phyloP scores from a whole-genome alignment of 1,140 invertebrate genomes.

The Kradibia gibbosae region DNA sequence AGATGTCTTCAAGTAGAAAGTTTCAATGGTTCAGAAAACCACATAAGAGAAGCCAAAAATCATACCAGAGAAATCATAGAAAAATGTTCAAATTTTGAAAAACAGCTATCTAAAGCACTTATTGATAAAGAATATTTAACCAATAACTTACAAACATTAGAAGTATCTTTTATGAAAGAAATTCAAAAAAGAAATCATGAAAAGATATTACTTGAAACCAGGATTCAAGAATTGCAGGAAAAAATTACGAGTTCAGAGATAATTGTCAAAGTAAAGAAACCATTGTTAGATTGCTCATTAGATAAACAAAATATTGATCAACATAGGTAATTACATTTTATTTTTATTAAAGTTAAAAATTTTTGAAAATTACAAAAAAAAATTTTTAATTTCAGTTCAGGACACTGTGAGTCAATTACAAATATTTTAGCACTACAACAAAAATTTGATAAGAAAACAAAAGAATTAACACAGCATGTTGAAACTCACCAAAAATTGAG shows the following conservation, averaged over 20 bases:
- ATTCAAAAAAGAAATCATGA: conserved; percentile 63
- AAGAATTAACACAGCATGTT: conserved; percentile 69
- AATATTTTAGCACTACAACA: conserved; percentile 64
- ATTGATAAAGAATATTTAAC: conserved; percentile 63
- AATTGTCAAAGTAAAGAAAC: conserved; percentile 10
- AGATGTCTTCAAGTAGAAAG: conserved; percentile 55
- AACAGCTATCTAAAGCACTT: conserved; percentile 57
- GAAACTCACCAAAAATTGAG: conserved; percentile 69
- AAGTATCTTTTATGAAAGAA: conserved; percentile 63
- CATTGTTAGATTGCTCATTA: not conserved
- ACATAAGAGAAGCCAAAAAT: conserved; percentile 58
- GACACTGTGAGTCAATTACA: conserved; percentile 33
- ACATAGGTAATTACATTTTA: conserved; percentile 46
- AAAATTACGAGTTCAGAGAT: conserved; percentile 56
- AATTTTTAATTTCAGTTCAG: conserved; percentile 4
- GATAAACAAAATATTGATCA: conserved; percentile 38
- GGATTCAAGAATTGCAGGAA: conserved; percentile 62
- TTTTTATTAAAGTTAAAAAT: not conserved
- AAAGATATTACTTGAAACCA: conserved; percentile 59
- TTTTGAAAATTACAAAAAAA: not conserved
- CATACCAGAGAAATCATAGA: conserved; percentile 61
- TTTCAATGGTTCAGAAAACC: conserved; percentile 54
- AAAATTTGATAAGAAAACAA: conserved; percentile 65
- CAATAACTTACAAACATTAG: conserved; percentile 60
- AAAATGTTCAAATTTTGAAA: conserved; percentile 62